Conservation (phyloP, 2,888 invertebrate species). For the Thereva nobilitata region DNA sequence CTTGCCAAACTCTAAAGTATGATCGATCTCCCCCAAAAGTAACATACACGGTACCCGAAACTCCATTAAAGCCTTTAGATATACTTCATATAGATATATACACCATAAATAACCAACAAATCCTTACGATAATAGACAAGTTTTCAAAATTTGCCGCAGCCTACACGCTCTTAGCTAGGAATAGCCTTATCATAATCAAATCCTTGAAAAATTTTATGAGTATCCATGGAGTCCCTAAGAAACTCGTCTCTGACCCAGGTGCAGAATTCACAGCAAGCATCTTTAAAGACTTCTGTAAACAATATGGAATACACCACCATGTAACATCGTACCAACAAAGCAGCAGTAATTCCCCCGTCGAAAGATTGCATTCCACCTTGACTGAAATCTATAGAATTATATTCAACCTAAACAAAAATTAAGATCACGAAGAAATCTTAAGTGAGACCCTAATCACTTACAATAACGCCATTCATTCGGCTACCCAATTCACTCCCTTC, state of each 20-base stretch:
- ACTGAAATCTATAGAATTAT: slow-evolving; percentile 42
- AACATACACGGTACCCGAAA: slow-evolving; percentile 41
- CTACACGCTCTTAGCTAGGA: slow-evolving; percentile 30
- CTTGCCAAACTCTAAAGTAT: slow-evolving; percentile 38
- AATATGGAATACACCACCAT: slow-evolving; percentile 36
- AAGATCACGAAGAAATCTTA: slow-evolving; percentile 10
- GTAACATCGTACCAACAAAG: slow-evolving; percentile 40
- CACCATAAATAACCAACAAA: slow-evolving; percentile 32
- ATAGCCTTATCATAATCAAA: slow-evolving; percentile 32
- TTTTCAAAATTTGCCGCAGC: slow-evolving; percentile 35
- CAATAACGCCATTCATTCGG: slow-evolving; percentile 14
- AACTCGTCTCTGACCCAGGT: slow-evolving; percentile 35
- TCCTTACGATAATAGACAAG: slow-evolving; percentile 37
- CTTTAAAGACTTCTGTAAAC: slow-evolving; percentile 39
- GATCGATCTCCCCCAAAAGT: slow-evolving; percentile 40
- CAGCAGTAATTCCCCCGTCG: slow-evolving; percentile 40
- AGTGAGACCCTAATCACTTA: slow-evolving; percentile 4
- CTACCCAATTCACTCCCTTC: slow-evolving; percentile 1
- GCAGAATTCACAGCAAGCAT: slow-evolving; percentile 38
- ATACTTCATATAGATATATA: slow-evolving; percentile 42
- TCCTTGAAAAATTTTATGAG: slow-evolving; percentile 27
- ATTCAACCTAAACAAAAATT: background rate
- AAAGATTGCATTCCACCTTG: slow-evolving; percentile 39
- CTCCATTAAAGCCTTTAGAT: slow-evolving; percentile 39
- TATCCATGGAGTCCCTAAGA: slow-evolving; percentile 31